Conservation (phyloP, 2,113 vertebrate species). For the Pterophyllum scalare region DNA sequence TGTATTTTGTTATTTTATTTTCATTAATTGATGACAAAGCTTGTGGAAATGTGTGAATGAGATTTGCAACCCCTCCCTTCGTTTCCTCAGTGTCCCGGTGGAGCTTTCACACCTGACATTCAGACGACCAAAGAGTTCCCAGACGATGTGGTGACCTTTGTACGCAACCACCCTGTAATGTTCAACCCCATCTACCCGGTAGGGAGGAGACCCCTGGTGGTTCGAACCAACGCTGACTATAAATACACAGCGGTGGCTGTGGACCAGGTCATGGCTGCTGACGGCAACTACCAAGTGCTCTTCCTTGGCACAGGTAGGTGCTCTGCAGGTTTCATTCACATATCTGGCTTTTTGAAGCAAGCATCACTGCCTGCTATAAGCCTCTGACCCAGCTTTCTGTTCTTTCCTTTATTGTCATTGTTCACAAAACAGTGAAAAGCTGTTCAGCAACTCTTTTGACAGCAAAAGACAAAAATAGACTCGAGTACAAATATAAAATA, state of each 20-base stretch:
- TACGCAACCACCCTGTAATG: slow-evolving; percentile 97
- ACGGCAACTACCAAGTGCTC: slow-evolving; percentile 94
- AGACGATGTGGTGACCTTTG: slow-evolving; percentile 97
- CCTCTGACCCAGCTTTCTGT: not conserved
- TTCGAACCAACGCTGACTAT: slow-evolving; percentile 91
- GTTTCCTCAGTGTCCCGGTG: slow-evolving; percentile 89
- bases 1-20: not conserved
- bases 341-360: not conserved
- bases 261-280: slow-evolving; percentile 92
- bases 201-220: slow-evolving; percentile 89
- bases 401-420: not conserved
- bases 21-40: not conserved
- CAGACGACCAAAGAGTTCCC: slow-evolving; percentile 95
- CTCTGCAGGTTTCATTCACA: not conserved
- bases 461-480: not conserved
- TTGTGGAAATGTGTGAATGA: not conserved
- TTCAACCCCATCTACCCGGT: slow-evolving; percentile 94
- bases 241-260: slow-evolving; percentile 95
- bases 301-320: slow-evolving; percentile 93
- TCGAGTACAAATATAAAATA: not conserved
- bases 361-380: not conserved
- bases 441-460: not conserved
- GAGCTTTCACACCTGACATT: slow-evolving; percentile 95
- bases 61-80: not conserved
- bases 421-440: not conserved